A percentile compares a stretch with the other conserved stretches of the same genome.
Conservation (phyloP, 2,888 invertebrate genomes). For the Eupithecia insigniata region DNA sequence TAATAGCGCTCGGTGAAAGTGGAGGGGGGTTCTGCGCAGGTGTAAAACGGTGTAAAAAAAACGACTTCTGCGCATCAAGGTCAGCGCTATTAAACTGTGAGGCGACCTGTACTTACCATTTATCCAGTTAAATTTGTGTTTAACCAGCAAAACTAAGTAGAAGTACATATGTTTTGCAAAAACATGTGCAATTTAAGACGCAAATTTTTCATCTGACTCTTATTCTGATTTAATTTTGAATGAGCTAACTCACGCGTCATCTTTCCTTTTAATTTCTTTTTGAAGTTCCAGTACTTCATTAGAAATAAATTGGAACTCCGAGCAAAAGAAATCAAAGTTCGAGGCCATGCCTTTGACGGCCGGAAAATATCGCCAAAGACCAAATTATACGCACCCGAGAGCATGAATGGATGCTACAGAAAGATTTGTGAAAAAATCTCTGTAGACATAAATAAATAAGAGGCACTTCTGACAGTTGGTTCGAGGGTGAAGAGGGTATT, state of each 20-base stretch:
- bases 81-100: no score
- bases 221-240: background rate
- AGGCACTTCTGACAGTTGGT: background rate
- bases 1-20: no score
- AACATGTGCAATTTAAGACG: no score
- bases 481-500: background rate
- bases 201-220: background rate
- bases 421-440: conserved; percentile 39
- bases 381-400: conserved; percentile 50
- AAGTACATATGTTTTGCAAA: no score
- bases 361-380: conserved; percentile 42
- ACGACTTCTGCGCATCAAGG: no score
- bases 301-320: conserved; percentile 21
- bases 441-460: conserved; percentile 8
- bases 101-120: no score
- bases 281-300: conserved; percentile 1
- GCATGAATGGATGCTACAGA: conserved; percentile 46
- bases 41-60: no score
- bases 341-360: conserved; percentile 31
- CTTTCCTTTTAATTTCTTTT: background rate
- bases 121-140: no score
- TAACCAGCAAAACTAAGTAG: no score
- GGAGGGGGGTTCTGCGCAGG: no score
- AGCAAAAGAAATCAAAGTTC: conserved; percentile 29
- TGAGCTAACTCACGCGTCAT: conserved; percentile 3